These are phyloP conservation scores for Dendrocopos noguchii DNA, from an alignment of 2,113 vertebrate genomes.

Conservation along the genomic window DNA sequence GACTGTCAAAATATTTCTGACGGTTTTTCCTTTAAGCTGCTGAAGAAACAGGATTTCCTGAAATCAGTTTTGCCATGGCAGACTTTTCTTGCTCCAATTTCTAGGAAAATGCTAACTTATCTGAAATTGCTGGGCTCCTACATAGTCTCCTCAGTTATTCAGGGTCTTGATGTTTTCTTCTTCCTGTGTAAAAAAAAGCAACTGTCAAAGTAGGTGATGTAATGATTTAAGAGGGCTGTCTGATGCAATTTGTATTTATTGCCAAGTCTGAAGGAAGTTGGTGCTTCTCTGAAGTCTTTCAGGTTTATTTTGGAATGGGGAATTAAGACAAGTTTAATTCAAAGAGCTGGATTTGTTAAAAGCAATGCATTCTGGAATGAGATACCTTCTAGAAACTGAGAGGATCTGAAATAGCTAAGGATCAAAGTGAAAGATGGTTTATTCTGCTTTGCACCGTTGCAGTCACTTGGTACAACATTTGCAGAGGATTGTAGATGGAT, in stretches of 20 bases:
- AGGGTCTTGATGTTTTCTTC: neutral
- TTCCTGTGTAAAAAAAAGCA: neutral
- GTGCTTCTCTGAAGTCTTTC: neutral
- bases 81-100: neutral
- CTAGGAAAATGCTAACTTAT: neutral
- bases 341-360: neutral
- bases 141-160: neutral
- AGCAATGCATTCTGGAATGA: neutral
- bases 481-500: neutral
- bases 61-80: neutral
- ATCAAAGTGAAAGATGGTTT: neutral
- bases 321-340: neutral
- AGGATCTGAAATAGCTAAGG: neutral
- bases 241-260: neutral
- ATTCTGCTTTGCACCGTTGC: neutral
- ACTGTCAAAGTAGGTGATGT: neutral
- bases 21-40: neutral
- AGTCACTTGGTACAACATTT: neutral
- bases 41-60: neutral
- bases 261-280: neutral
- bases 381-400: neutral
- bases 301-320: neutral
- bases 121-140: neutral
- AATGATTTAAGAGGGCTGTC: neutral
- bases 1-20: slow-evolving; percentile 11